Percentiles rank a stretch among this genome's conserved stretches.
Evolutionary conservation across 2,113 vertebrate genomes (phyloP).

Genomic region (Brachyhypopomus gauderio): DNA sequence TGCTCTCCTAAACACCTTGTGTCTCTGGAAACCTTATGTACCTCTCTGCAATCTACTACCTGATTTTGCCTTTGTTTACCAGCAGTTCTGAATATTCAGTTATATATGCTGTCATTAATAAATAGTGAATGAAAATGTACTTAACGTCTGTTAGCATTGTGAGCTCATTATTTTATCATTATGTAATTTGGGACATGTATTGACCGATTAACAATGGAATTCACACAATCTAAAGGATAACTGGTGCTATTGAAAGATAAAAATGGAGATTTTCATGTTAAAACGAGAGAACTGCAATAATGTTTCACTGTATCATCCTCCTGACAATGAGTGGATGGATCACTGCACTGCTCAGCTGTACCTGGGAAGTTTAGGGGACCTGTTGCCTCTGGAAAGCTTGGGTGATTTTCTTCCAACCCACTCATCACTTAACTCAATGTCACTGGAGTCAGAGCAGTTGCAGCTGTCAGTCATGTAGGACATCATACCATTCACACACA

Average conservation of each 20-base stretch:
- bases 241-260: too few relatives aligned
- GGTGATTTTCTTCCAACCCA: slow-evolving; percentile 97
- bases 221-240: too few relatives aligned
- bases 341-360: slow-evolving; percentile 53
- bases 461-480: slow-evolving; percentile 95
- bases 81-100: neutral
- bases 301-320: neutral
- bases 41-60: too few relatives aligned
- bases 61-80: neutral
- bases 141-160: too few relatives aligned
- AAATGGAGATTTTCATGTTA: too few relatives aligned
- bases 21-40: too few relatives aligned
- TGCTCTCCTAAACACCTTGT: too few relatives aligned
- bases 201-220: too few relatives aligned
- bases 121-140: too few relatives aligned
- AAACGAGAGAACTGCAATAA: too few relatives aligned
- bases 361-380: slow-evolving; percentile 84
- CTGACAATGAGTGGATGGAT: neutral
- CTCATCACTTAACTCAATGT: slow-evolving; percentile 97
- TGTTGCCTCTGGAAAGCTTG: slow-evolving; percentile 92
- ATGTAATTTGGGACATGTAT: too few relatives aligned
- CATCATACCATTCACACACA: slow-evolving; percentile 93
- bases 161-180: too few relatives aligned
- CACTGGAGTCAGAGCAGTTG: slow-evolving; percentile 98
- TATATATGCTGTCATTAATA: neutral